A percentile compares a stretch with the other conserved stretches of the same genome.
phyloP scores from a whole-genome alignment of 2,113 vertebrate genomes.

The Centropristis striata region DNA sequence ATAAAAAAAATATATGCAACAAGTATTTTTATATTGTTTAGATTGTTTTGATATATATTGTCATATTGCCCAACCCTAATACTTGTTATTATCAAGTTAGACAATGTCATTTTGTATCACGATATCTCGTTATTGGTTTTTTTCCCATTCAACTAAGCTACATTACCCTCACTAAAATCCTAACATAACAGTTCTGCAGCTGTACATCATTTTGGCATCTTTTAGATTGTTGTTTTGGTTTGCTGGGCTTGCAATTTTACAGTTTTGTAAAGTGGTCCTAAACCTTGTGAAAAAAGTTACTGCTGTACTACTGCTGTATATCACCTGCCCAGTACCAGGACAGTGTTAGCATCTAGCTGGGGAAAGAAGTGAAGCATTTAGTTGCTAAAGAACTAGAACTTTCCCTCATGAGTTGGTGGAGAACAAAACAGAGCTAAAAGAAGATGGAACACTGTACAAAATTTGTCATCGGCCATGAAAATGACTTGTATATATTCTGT shows the following conservation, averaged over 20 bases:
- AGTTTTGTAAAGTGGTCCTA: not conserved
- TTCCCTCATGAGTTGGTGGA: not conserved
- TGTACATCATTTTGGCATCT: not conserved
- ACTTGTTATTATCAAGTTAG: too few species aligned
- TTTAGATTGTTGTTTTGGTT: not conserved
- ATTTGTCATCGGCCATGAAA: not conserved
- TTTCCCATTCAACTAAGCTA: not conserved
- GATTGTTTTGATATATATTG: too few species aligned
- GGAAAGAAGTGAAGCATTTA: not conserved
- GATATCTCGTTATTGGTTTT: too few species aligned
- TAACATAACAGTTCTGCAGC: not conserved
- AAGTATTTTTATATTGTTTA: too few species aligned
- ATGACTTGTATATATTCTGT: too few species aligned
- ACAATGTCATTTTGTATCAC: too few species aligned
- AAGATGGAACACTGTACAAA: not conserved
- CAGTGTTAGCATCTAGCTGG: not conserved
- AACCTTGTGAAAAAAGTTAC: not conserved
- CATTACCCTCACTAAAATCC: not conserved
- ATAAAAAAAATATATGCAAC: too few species aligned
- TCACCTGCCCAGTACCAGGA: not conserved
- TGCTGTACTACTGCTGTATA: too few species aligned
- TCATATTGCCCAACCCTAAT: too few species aligned
- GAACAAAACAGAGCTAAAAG: not conserved
- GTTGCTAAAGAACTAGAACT: not conserved
- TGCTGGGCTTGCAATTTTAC: not conserved